Conservation (phyloP, 2,797 vertebrate species). For the Esox masquinongy region DNA sequence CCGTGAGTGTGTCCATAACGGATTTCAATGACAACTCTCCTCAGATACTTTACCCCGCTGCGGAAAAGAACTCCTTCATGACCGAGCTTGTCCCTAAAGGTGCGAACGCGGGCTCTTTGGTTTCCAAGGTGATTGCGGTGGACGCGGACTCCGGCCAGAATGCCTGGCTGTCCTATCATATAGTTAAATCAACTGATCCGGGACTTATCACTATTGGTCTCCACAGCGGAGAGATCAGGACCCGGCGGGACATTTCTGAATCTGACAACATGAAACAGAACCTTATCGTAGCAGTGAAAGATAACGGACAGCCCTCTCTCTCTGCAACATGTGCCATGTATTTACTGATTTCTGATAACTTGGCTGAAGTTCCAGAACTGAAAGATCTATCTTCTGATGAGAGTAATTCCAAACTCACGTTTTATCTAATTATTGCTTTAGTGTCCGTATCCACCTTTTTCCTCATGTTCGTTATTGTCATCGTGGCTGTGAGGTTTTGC, state of each 20-base stretch:
- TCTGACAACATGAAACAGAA: slow-evolving; percentile 37
- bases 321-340: slow-evolving; percentile 45
- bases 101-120: slow-evolving; percentile 71
- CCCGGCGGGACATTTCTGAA: slow-evolving; percentile 33
- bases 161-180: too few species aligned
- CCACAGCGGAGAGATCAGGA: too few species aligned
- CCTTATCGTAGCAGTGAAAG: slow-evolving; percentile 37
- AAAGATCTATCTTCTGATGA: slow-evolving; percentile 19
- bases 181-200: too few species aligned
- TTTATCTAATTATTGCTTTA: slow-evolving; percentile 76
- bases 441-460: slow-evolving; percentile 78
- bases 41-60: slow-evolving; percentile 73
- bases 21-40: slow-evolving; percentile 83
- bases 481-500: slow-evolving; percentile 38
- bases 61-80: slow-evolving; percentile 60
- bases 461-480: slow-evolving; percentile 44
- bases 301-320: slow-evolving; percentile 49
- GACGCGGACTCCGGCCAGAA: slow-evolving; percentile 76
- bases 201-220: too few species aligned
- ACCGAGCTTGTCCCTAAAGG: slow-evolving; percentile 47
- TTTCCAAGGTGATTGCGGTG: slow-evolving; percentile 83
- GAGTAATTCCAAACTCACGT: slow-evolving; percentile 66
- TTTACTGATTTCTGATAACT: slow-evolving; percentile 52
- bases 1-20: slow-evolving; percentile 64
- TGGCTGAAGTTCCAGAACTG: slow-evolving; percentile 34